Base-by-base conservation (phyloP, 2,888 invertebrate genomes). In the Tenthredo scrophulariae region DNA sequence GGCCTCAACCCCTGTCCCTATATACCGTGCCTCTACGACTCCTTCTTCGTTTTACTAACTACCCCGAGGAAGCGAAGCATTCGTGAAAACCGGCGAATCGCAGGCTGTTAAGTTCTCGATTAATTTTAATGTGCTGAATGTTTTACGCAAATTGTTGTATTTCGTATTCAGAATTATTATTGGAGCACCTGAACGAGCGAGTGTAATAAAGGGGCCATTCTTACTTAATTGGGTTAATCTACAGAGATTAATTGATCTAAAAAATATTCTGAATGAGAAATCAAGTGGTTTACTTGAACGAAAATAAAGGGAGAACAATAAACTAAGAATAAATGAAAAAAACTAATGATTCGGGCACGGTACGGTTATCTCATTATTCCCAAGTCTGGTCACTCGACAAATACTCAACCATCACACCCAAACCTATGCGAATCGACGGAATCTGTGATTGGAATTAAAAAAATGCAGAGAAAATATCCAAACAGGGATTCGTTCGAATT, bases 201-300 rank as follows among this genome's bases (percentile, higher is more conserved):
- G 74, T 50, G 87, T 88, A 89, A 90, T 91, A 89, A 91, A 90
- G 89, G 90, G 88, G 87, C 89, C 88, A 89, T 90, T 89, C 89
- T 89, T 88, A 88, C 89, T 89, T 90, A 91, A 91, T 91, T 91
- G 90, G 90, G 89, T 91, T 90, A 90, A 90, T 91, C 89, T 90
- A 89, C 89, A 88, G 89, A 90, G 89, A 90, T 91, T 91, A 89
- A 91, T 91, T 91, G 90, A 89, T 62, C 58, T 29, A 40, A 80
- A 87, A 87, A 86, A 72, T 85, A 85, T 87, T 85, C 86, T 88
- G 89, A 90, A 89, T 89, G 86, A 40, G 62, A 62, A 62, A 62
- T 80, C 62, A 80, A 80, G 37, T 40, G 80, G 62, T 62, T 62
- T 40, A 80, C 37, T 80, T 80, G 58, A 80, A 62, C 29, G 29